Evolutionary conservation across 2,113 vertebrate species (phyloP).

Genomic region (Periophthalmodon schlosseri): DNA sequence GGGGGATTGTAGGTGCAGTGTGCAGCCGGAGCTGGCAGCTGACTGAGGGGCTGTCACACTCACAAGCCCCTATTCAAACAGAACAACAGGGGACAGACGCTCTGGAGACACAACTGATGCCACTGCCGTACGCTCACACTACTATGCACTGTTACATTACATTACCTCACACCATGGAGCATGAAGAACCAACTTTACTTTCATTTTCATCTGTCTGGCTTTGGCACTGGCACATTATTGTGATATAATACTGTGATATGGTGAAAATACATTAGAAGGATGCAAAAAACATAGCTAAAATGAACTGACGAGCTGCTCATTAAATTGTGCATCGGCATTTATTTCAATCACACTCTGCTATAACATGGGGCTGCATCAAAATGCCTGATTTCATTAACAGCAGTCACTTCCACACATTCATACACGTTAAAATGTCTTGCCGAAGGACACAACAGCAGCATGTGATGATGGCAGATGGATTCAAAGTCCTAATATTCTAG

Average conservation of each 20-base stretch:
- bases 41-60: constrained; percentile 27
- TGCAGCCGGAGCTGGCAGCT: constrained; percentile 55
- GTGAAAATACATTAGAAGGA: too few species aligned
- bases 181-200: neutral
- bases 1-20: neutral
- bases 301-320: too few species aligned
- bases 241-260: too few species aligned
- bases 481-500: neutral
- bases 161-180: neutral
- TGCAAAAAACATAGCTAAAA: too few species aligned
- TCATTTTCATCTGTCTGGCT: neutral
- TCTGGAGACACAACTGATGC: neutral
- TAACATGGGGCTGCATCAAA: too few species aligned
- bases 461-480: neutral
- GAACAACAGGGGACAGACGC: neutral
- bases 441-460: neutral
- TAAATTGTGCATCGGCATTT: too few species aligned
- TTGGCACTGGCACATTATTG: neutral
- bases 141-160: neutral
- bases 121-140: neutral
- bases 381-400: too few species aligned
- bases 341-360: too few species aligned
- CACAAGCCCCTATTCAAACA: constrained; percentile 20
- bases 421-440: neutral
- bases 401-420: neutral